A percentile compares a stretch with the other conserved stretches of the same genome.
Evolutionary conservation across 2,113 vertebrate genomes (phyloP).

Genomic region (Prunella fulvescens): DNA sequence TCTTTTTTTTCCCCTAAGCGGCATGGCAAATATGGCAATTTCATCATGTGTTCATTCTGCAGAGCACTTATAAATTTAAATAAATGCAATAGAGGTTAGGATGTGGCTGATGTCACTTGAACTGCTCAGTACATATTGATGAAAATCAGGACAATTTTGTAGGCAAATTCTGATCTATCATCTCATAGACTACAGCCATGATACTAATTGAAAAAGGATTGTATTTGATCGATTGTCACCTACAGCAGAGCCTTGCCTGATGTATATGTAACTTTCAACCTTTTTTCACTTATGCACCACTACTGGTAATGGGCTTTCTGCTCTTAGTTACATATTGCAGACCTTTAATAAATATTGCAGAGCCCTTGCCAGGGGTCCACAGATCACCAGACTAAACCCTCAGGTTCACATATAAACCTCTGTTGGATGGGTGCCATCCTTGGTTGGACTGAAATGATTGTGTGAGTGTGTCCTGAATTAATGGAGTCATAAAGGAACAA

Average conservation of each 20-base stretch:
- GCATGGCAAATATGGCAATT: neutral
- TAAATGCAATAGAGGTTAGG: neutral
- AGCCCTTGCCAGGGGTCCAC: neutral
- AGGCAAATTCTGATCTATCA: neutral
- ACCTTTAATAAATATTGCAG: neutral
- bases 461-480: neutral
- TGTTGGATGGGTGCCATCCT: neutral
- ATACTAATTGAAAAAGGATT: neutral
- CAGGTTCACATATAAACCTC: neutral
- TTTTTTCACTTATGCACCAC: neutral
- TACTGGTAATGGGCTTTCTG: neutral
- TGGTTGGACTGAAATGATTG: neutral
- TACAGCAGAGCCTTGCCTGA: fast-evolving
- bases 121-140: neutral
- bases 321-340: neutral
- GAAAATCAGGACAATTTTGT: neutral
- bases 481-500: neutral
- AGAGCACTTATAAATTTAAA: neutral
- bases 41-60: neutral
- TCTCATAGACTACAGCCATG: neutral
- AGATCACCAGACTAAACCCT: neutral
- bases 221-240: neutral
- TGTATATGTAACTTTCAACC: neutral
- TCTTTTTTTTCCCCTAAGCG: fast-evolving
- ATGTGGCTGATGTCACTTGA: neutral